These are phyloP conservation scores for Cottoperca gobio DNA, from an alignment of 2,797 vertebrate genomes.

Conservation along the genomic window DNA sequence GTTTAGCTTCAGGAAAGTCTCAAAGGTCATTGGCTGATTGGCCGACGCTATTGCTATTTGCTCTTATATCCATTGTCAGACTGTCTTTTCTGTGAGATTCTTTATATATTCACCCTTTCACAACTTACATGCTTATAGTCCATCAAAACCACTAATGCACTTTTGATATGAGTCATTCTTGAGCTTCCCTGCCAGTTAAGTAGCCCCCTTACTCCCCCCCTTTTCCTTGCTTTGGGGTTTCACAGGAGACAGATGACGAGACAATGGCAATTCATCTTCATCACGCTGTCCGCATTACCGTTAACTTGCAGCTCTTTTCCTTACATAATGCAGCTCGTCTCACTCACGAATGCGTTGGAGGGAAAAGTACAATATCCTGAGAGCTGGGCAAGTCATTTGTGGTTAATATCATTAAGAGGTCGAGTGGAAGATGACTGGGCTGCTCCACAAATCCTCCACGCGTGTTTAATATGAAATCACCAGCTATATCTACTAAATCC, in stretches of 20 bases:
- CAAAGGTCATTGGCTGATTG: constrained; percentile 41
- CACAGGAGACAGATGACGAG: constrained; percentile 56
- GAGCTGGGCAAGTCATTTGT: constrained; percentile 60
- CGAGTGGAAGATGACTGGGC: constrained; percentile 3
- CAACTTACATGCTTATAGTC: constrained; percentile 50
- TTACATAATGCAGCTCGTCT: constrained; percentile 67
- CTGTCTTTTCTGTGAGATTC: constrained; percentile 21
- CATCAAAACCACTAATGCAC: constrained; percentile 67
- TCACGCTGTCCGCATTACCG: constrained; percentile 50
- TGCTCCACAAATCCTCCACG: not conserved
- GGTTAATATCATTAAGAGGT: constrained; percentile 63
- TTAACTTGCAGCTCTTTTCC: constrained; percentile 53
- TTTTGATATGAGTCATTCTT: constrained; percentile 66
- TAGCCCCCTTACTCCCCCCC: not conserved
- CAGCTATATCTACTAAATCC: not conserved
- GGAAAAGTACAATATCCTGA: constrained; percentile 65
- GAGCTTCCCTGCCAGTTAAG: constrained; percentile 53
- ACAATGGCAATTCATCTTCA: constrained; percentile 63
- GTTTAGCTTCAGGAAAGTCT: constrained; percentile 14
- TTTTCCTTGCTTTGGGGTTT: constrained; percentile 18
- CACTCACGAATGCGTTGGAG: constrained; percentile 57
- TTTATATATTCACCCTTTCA: constrained; percentile 33
- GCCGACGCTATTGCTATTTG: constrained; percentile 33
- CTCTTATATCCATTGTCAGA: constrained; percentile 26
- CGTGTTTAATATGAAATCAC: constrained; percentile 35